Evolutionary conservation across 2,113 vertebrate genomes (phyloP).

Genomic region (Capreolus pygargus): DNA sequence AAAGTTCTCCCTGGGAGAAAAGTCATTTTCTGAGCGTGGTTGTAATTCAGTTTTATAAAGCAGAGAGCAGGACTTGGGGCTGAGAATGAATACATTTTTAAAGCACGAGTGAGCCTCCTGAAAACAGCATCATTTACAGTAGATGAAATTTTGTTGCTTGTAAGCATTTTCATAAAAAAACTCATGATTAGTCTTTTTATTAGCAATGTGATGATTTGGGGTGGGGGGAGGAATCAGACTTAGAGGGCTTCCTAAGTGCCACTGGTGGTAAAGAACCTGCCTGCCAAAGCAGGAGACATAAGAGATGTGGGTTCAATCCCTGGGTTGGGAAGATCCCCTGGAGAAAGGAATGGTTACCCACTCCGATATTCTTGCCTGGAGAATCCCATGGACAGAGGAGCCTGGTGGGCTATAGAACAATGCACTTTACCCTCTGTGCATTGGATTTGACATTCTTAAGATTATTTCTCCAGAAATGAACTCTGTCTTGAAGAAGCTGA

Average conservation of each 20-base stretch:
- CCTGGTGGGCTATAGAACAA: background rate
- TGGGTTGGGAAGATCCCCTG: background rate
- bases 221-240: background rate
- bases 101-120: background rate
- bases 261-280: background rate
- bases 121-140: background rate
- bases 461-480: background rate
- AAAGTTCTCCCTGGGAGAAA: background rate
- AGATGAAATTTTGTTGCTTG: conserved; percentile 3
- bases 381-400: background rate
- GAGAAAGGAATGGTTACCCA: background rate
- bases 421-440: background rate
- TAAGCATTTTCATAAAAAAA: background rate
- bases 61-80: background rate
- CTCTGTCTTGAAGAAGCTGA: background rate
- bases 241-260: background rate
- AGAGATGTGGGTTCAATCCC: background rate
- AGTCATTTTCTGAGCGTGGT: background rate
- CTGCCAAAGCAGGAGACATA: background rate
- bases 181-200: background rate
- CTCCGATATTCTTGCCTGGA: background rate
- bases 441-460: background rate
- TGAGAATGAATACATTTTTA: background rate
- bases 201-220: background rate
- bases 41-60: background rate